Conservation (phyloP, 2,888 invertebrate species). For the Neria commutata region DNA sequence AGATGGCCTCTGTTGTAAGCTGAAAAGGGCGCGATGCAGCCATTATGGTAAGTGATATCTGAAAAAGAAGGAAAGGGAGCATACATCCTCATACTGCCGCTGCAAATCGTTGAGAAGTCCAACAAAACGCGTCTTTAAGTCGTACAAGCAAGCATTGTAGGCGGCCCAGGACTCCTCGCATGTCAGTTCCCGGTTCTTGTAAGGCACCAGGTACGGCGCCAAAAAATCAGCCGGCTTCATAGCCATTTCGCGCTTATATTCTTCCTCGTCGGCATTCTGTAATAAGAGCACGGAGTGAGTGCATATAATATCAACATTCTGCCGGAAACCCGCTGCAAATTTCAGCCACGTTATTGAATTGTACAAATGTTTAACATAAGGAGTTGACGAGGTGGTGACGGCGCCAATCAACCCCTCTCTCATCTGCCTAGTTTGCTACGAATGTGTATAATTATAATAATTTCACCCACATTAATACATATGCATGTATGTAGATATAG, state of each 20-base stretch:
- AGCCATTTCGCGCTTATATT: constrained; percentile 62
- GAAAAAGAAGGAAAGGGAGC: constrained; percentile 20
- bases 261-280: constrained; percentile 51
- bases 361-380: too few species aligned
- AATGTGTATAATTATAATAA: constrained; percentile 10
- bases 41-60: too few species aligned
- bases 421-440: too few species aligned
- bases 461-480: neutral
- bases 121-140: constrained; percentile 70
- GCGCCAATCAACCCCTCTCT: too few species aligned
- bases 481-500: neutral
- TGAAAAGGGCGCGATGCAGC: too few species aligned
- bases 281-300: too few species aligned
- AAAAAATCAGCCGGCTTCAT: constrained; percentile 66
- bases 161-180: constrained; percentile 48
- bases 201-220: constrained; percentile 66
- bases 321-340: too few species aligned
- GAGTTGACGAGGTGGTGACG: too few species aligned
- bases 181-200: constrained; percentile 48
- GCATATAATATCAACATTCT: too few species aligned
- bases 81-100: constrained; percentile 70
- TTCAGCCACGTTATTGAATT: too few species aligned
- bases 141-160: constrained; percentile 66
- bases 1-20: constrained; percentile 55
- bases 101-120: constrained; percentile 71